Evolutionary conservation across 1,140 invertebrate species (phyloP).

Genomic region (Oreohelix idahoensis): DNA sequence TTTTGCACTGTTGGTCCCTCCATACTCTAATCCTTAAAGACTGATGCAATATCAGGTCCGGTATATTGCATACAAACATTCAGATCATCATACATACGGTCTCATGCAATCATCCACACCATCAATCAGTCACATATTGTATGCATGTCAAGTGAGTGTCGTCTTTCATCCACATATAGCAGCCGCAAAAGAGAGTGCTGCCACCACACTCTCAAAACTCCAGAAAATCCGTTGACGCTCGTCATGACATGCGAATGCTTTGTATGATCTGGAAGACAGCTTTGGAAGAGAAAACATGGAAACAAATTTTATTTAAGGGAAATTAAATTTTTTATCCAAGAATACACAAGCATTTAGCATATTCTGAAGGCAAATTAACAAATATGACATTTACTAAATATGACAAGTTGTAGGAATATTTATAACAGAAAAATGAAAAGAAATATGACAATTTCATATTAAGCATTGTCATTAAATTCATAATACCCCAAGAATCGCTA

Average conservation of each 20-base stretch:
- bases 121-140: background rate
- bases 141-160: background rate
- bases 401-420: too few relatives aligned
- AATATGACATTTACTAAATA: too few relatives aligned
- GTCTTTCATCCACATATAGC: background rate
- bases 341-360: too few relatives aligned
- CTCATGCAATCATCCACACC: background rate
- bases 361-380: too few relatives aligned
- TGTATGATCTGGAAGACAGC: slow-evolving; percentile 41
- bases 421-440: too few relatives aligned
- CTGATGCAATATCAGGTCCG: background rate
- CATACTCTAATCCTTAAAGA: background rate
- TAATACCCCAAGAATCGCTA: too few relatives aligned
- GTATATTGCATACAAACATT: background rate
- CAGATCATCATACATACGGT: background rate
- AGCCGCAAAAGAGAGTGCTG: background rate
- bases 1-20: background rate
- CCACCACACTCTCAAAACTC: background rate
- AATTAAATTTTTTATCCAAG: too few relatives aligned
- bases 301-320: too few relatives aligned
- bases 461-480: too few relatives aligned
- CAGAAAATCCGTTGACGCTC: background rate
- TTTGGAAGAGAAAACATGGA: background rate
- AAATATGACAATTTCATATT: too few relatives aligned
- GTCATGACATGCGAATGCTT: slow-evolving; percentile 40